Percentiles rank a stretch among this genome's conserved stretches.
These are phyloP conservation scores for Mastomys natalensis DNA, from an alignment of 2,113 vertebrate species.

Conservation along the genomic window DNA sequence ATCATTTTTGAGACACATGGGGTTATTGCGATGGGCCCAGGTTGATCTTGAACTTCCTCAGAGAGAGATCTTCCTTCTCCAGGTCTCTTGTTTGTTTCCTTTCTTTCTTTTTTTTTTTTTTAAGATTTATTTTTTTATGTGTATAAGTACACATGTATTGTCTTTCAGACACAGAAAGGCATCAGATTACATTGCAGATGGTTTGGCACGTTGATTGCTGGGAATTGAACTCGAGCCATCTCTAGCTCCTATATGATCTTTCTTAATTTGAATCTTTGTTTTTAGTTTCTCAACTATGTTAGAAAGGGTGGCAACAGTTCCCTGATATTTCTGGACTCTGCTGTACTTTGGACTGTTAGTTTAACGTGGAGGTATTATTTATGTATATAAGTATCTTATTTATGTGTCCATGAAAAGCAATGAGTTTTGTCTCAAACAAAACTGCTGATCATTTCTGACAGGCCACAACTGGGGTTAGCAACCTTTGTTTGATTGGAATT, in stretches of 20 bases:
- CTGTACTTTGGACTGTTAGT: neutral
- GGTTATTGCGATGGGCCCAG: no score
- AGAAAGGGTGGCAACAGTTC: neutral
- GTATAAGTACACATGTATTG: no score
- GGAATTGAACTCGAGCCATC: no score
- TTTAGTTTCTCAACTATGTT: constrained; percentile 1
- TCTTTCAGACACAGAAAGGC: no score
- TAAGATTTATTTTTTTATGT: no score
- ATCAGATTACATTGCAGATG: no score
- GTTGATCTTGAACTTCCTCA: no score
- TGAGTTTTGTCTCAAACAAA: neutral
- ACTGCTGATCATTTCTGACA: neutral
- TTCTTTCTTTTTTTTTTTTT: no score
- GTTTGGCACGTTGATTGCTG: no score
- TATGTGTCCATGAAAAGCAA: neutral
- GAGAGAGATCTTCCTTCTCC: no score
- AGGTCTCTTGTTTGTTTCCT: neutral
- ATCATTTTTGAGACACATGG: no score
- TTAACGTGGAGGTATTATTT: constrained; percentile 4
- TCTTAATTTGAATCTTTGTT: neutral
- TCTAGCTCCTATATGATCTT: neutral
- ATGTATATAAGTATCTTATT: neutral
- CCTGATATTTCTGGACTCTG: neutral
- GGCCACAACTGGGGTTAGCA: neutral
- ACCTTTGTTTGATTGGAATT: constrained; percentile 1